phyloP scores from a whole-genome alignment of 2,888 invertebrate genomes.

The Melinaea marsaeus region DNA sequence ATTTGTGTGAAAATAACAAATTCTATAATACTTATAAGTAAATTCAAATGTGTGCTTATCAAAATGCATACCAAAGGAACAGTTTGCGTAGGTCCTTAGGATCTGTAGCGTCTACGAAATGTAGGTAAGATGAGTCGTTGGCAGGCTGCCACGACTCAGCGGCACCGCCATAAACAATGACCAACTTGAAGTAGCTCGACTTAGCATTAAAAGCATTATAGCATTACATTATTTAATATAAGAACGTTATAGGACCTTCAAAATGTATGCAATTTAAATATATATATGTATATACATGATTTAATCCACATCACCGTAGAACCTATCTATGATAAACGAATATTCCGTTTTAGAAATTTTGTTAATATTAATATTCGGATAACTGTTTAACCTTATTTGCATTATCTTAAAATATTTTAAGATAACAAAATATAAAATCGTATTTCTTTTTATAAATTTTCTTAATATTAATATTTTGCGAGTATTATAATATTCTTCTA shows the following conservation, averaged over 20 bases:
- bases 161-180: slow-evolving; percentile 41
- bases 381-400: too few relatives aligned
- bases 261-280: background rate
- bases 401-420: too few relatives aligned
- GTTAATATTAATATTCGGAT: too few relatives aligned
- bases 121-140: slow-evolving; percentile 54
- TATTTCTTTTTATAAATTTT: too few relatives aligned
- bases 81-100: slow-evolving; percentile 29
- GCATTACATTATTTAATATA: background rate
- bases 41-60: too few relatives aligned
- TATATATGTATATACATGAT: background rate
- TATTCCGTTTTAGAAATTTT: too few relatives aligned
- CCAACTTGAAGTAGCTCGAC: slow-evolving; percentile 43
- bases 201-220: slow-evolving; percentile 38
- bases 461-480: too few relatives aligned
- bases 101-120: slow-evolving; percentile 46
- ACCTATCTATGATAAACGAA: too few relatives aligned
- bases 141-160: slow-evolving; percentile 56
- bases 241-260: background rate
- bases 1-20: too few relatives aligned
- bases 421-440: too few relatives aligned
- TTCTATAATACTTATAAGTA: too few relatives aligned
- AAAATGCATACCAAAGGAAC: background rate
- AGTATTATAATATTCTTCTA: background rate
- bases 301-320: too few relatives aligned